Evolutionary conservation across 1,140 invertebrate genomes (phyloP).

Genomic region (Paracyclopina nana): DNA sequence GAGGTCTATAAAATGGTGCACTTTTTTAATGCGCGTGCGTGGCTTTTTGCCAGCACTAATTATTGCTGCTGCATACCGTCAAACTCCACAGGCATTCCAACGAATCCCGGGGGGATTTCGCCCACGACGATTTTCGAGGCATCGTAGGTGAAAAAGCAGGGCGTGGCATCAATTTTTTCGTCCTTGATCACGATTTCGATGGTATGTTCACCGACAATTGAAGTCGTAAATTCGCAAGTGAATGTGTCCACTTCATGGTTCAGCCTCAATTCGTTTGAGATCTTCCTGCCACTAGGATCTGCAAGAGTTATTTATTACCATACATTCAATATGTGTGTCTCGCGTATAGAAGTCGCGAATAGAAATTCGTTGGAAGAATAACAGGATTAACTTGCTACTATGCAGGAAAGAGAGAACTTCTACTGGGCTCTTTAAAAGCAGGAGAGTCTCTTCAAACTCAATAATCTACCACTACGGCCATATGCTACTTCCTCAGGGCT

Average conservation of each 20-base stretch:
- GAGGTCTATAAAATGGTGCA: neutral
- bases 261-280: neutral
- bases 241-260: slow-evolving; percentile 7
- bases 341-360: too few species aligned
- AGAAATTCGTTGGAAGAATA: too few species aligned
- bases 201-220: slow-evolving; percentile 7
- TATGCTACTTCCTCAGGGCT: too few species aligned
- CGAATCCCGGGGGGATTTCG: slow-evolving; percentile 12
- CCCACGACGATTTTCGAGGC: slow-evolving; percentile 9
- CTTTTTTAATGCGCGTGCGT: neutral
- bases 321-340: too few species aligned
- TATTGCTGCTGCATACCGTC: slow-evolving; percentile 1
- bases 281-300: slow-evolving; percentile 1
- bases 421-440: too few species aligned
- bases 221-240: slow-evolving; percentile 15
- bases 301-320: neutral
- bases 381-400: too few species aligned
- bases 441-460: too few species aligned
- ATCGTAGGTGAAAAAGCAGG: slow-evolving; percentile 13
- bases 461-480: too few species aligned
- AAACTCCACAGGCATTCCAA: slow-evolving; percentile 16
- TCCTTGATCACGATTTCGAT: slow-evolving; percentile 9
- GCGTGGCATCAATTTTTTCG: slow-evolving; percentile 8
- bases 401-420: too few species aligned
- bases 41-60: neutral